A percentile compares a stretch with the other conserved stretches of the same genome.
These are phyloP conservation scores for Heterohyrax brucei DNA, from an alignment of 2,797 vertebrate species.

Conservation along the genomic window DNA sequence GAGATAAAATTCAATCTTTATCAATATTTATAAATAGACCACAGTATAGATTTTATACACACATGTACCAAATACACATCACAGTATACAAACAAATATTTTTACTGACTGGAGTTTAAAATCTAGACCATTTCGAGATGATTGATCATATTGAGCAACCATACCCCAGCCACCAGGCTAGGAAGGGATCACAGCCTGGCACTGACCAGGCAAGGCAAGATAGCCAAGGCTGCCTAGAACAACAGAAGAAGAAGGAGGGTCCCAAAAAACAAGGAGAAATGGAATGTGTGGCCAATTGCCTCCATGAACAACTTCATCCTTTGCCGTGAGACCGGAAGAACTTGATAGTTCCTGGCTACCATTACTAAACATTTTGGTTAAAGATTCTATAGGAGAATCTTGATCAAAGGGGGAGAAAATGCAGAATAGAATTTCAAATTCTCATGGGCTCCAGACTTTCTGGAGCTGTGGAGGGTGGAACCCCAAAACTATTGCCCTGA, in stretches of 20 bases:
- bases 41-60: background rate
- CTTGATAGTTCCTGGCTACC: too few species aligned
- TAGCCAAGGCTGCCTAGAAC: too few species aligned
- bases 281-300: too few species aligned
- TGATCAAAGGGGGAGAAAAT: background rate
- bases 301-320: too few species aligned
- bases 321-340: too few species aligned
- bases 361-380: too few species aligned
- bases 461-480: background rate
- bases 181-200: background rate
- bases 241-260: too few species aligned
- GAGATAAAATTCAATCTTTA: too few species aligned
- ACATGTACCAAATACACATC: background rate
- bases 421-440: background rate
- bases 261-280: too few species aligned
- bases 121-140: background rate
- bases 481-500: background rate
- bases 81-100: rapidly evolving
- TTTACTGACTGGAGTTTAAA: rapidly evolving
- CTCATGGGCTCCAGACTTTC: background rate
- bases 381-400: background rate
- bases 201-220: background rate
- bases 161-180: background rate
- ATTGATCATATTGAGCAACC: rapidly evolving
- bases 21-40: background rate